A percentile compares a stretch with the other conserved stretches of the same genome.
phyloP scores from a whole-genome alignment of 2,888 invertebrate species.

The Danaus chrysippus region DNA sequence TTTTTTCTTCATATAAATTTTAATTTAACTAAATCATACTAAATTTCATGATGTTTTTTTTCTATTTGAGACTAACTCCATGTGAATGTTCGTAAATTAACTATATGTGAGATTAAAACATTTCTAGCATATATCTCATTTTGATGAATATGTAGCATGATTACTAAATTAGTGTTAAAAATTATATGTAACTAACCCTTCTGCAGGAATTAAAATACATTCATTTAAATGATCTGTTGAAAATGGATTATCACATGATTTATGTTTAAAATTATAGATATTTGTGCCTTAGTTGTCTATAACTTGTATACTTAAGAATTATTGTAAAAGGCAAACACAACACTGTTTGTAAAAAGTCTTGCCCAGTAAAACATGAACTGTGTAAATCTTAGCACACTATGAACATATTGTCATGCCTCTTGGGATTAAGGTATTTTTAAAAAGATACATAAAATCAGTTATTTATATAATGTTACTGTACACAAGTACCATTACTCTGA shows the following conservation, averaged over 20 bases:
- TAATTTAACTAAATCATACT: neutral
- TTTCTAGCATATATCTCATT: neutral
- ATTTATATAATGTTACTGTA: too few species aligned
- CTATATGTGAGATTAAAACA: too few species aligned
- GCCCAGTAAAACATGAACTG: neutral
- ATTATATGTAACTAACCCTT: neutral
- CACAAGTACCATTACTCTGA: too few species aligned
- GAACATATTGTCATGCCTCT: neutral
- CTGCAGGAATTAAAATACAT: too few species aligned
- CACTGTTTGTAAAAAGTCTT: neutral
- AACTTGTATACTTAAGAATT: neutral
- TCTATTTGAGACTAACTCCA: neutral
- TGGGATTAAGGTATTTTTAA: neutral
- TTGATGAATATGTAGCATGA: neutral
- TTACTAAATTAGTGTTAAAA: neutral
- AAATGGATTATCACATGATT: neutral
- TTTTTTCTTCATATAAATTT: neutral
- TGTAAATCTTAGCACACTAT: neutral
- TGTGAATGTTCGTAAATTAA: neutral
- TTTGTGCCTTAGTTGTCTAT: slow-evolving; percentile 3
- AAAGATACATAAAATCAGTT: neutral
- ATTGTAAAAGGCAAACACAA: too few species aligned
- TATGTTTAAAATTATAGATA: neutral
- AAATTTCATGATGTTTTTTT: neutral
- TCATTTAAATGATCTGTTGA: too few species aligned